Base-by-base conservation (phyloP, 2,888 invertebrate genomes). In the Caenorhabditis sp. region DNA sequence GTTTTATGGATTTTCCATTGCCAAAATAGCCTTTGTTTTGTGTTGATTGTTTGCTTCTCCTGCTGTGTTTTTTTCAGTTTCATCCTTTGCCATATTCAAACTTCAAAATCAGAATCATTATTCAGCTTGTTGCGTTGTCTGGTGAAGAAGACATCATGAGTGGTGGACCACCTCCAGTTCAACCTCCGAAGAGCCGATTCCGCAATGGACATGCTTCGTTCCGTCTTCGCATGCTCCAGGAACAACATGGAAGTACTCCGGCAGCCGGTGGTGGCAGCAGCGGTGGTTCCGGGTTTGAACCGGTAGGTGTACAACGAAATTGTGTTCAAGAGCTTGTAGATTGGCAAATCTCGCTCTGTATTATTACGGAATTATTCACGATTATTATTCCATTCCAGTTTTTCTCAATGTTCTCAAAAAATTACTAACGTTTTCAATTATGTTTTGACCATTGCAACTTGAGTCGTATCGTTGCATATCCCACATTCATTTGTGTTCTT, bases 171-270 rank as follows among this genome's bases (percentile, higher is more conserved):
- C 85, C 86, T 53, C 84, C 85, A 8, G 80, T 82, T 9, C 80
- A 76, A 37, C 84, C 83, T 50, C 76, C 74, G 15, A 87, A 87
- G 64, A 79, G 72, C 37, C 80, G 87, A 9, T 87, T 87, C 79
- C 82, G 89, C 1, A 88, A 88, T 35, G 87, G 87, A 2, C 89
- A 89, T 68, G 88, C 88, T 15, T 86, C 86, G 11, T 89, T 90
- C 82, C 86, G 88, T 20, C 80, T 88, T 9, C 81, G 89, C 18
- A 90, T 90, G 88, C 87, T 90, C n/a, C 90, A 90, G 65, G 89
- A 89, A 80, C 90, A 89, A 69, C 87, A 85, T 51, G 85, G 85
- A 6, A 62, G 67, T 8, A n/a, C 61, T 24, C 40, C 61, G 8
- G 61, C 26, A 8, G 72, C 56, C 22, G 35, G 61, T 15, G 35